Percentiles rank a stretch among this genome's conserved stretches.
These are phyloP conservation scores for Pimpla rufipes DNA, from an alignment of 2,888 invertebrate species.

Conservation along the genomic window DNA sequence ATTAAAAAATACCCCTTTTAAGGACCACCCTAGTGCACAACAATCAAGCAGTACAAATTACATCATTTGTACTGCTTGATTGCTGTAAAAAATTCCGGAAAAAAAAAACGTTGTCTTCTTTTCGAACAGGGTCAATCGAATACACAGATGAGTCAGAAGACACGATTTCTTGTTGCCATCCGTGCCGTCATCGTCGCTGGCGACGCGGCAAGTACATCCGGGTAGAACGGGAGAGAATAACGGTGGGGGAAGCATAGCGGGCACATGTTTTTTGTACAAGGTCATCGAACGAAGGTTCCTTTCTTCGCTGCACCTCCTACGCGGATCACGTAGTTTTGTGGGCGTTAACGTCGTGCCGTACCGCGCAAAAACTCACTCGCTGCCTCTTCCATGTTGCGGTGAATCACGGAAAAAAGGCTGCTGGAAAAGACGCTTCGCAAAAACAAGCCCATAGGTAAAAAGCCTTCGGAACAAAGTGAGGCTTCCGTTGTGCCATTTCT, in stretches of 20 bases:
- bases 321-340: conserved; percentile 43
- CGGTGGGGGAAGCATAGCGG: not conserved
- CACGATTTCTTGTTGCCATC: conserved; percentile 3
- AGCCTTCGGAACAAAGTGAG: not conserved
- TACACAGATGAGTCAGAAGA: conserved; percentile 33
- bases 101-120: not conserved
- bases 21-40: too few species aligned
- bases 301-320: conserved; percentile 26
- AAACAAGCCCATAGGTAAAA: not conserved
- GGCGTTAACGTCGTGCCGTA: conserved; percentile 26
- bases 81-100: too few species aligned
- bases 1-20: too few species aligned
- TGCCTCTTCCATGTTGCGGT: conserved; percentile 11
- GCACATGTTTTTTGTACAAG: conserved; percentile 43
- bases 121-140: not conserved
- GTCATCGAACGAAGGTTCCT: conserved; percentile 49
- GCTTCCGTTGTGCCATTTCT: too few species aligned
- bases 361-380: conserved; percentile 8
- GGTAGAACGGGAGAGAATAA: conserved; percentile 21
- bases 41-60: too few species aligned
- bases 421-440: not conserved
- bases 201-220: conserved; percentile 30
- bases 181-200: conserved; percentile 1
- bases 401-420: not conserved
- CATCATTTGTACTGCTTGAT: too few species aligned